These are phyloP conservation scores for Tachypleus tridentatus DNA, from an alignment of 1,140 invertebrate genomes.

Conservation along the genomic window DNA sequence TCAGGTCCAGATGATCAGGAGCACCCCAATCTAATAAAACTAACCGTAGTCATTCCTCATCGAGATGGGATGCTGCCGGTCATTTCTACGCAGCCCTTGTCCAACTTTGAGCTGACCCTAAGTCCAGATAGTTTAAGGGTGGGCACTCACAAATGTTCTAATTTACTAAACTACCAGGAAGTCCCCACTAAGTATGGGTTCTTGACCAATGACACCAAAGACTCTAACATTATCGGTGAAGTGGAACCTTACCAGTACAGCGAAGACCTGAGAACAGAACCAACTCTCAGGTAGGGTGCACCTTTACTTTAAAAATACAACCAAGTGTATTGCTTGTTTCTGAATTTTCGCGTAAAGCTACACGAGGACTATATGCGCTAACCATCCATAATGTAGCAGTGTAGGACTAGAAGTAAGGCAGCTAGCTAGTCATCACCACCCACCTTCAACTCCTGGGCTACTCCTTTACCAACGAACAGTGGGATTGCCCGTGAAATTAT, in stretches of 20 bases:
- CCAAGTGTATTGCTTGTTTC: too few species aligned
- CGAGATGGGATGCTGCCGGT: conserved; percentile 36
- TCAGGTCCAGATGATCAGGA: conserved; percentile 29
- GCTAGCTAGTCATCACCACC: too few species aligned
- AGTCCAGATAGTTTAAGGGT: conserved; percentile 30
- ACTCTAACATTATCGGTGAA: conserved; percentile 26
- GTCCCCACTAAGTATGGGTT: conserved; percentile 28
- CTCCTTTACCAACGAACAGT: too few species aligned
- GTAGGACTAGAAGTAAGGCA: too few species aligned
- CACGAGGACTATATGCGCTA: too few species aligned
- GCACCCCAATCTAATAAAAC: conserved; percentile 30
- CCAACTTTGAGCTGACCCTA: conserved; percentile 35
- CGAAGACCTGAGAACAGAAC: conserved; percentile 25
- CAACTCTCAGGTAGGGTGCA: conserved; percentile 27
- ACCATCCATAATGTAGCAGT: too few species aligned
- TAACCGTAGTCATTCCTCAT: conserved; percentile 34
- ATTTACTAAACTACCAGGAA: conserved; percentile 32
- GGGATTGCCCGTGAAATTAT: too few species aligned
- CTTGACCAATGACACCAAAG: conserved; percentile 29
- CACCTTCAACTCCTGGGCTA: too few species aligned
- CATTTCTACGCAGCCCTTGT: conserved; percentile 32
- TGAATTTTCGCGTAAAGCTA: too few species aligned
- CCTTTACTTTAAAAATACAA: too few species aligned
- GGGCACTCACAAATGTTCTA: conserved; percentile 34
- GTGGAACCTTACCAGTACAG: conserved; percentile 33